Conservation (phyloP, 92 coral and sea anemone genomes). For the Epizoanthus rinbou region DNA sequence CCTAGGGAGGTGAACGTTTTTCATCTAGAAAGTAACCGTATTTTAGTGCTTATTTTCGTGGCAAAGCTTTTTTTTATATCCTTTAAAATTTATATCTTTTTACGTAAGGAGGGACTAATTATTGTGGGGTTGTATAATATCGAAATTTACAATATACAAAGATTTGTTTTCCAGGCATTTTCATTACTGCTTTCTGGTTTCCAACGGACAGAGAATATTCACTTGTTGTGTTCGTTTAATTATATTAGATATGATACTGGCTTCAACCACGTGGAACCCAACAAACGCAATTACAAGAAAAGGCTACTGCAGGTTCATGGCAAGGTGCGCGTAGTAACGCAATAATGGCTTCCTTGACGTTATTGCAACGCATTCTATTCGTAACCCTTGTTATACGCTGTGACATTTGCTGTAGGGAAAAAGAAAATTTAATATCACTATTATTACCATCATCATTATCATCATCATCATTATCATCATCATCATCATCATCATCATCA, state of each 20-base stretch:
- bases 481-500: background rate
- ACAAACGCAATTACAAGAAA: conserved; percentile 57
- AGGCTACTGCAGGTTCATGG: conserved; percentile 73
- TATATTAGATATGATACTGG: conserved; percentile 59
- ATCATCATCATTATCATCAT: conserved; percentile 32
- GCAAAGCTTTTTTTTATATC: too few relatives aligned
- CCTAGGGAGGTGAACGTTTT: too few relatives aligned
- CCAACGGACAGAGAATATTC: too few relatives aligned
- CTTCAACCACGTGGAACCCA: conserved; percentile 70
- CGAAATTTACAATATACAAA: too few relatives aligned
- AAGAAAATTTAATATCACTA: background rate
- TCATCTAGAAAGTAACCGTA: too few relatives aligned
- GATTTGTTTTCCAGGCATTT: too few relatives aligned
- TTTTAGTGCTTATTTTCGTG: too few relatives aligned
- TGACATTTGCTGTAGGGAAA: background rate
- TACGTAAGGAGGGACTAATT: too few relatives aligned
- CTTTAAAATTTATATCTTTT: too few relatives aligned
- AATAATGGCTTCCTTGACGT: background rate
- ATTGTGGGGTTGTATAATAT: too few relatives aligned
- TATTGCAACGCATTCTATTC: background rate
- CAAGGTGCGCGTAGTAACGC: conserved; percentile 37
- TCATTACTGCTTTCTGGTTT: too few relatives aligned
- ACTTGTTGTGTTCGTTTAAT: background rate
- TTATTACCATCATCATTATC: background rate
- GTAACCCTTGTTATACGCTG: background rate